Evolutionary conservation across 2,888 invertebrate species (phyloP), one percentile per base, ranked within the genome.

Genomic region (Perizoma affinitatum): DNA sequence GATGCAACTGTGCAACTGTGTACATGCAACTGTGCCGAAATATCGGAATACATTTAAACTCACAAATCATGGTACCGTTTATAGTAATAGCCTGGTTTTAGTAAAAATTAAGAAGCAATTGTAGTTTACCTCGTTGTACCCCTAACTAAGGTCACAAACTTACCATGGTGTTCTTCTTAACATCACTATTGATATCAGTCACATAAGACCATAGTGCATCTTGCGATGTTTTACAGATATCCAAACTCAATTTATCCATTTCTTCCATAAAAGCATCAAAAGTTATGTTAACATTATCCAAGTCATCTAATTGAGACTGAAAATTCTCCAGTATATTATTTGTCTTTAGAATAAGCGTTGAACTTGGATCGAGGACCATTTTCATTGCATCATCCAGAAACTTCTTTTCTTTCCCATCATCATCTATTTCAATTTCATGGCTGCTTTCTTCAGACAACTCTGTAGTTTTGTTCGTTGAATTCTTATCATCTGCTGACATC

Each of bases 81-180:
- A n/a, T n/a, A n/a, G n/a, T n/a, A n/a, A n/a, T n/a, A n/a, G n/a
- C n/a, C n/a, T n/a, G n/a, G n/a, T n/a, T n/a, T n/a, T n/a, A n/a
- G n/a, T n/a, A n/a, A n/a, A n/a, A n/a, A n/a, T n/a, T n/a, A n/a
- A n/a, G n/a, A n/a, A n/a, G n/a, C n/a, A n/a, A n/a, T n/a, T n/a
- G n/a, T n/a, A n/a, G n/a, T n/a, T n/a, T n/a, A n/a, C n/a, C n/a
- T n/a, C n/a, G n/a, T n/a, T 22, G 22, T 22, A 22, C 1, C 1
- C 1, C 1, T 22, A 22, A 22, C 3, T 22, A 22, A 22, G 22
- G 3, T 2, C 22, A 22, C 22, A 22, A 22, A 22, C 74, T 69
- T 75, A 92, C 91, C 91, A 92, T 92, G 76, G 80, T 80, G 73
- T 86, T 87, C 71, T 90, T 90, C 66, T 88, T 90, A 6, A 64